Percentiles rank a stretch among this genome's conserved stretches.
phyloP scores from a whole-genome alignment of 1,140 invertebrate species.

The Drosophila pruinosa region DNA sequence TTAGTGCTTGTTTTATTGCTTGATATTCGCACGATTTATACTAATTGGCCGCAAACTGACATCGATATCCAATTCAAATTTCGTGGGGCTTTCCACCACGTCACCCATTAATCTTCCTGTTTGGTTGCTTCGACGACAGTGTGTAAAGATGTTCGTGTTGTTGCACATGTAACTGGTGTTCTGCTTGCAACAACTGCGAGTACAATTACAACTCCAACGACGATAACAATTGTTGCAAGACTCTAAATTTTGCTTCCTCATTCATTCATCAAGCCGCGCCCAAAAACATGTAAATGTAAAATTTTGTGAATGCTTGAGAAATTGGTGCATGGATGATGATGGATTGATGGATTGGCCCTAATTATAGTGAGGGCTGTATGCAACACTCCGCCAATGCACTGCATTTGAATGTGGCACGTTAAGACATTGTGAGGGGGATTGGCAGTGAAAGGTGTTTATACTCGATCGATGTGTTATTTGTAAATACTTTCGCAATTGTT shows the following conservation, averaged over 20 bases:
- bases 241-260: slow-evolving; percentile 21
- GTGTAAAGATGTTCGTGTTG: background rate
- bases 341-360: slow-evolving; percentile 26
- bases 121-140: background rate
- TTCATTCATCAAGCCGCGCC: slow-evolving; percentile 22
- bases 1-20: slow-evolving; percentile 4
- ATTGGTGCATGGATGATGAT: slow-evolving; percentile 27
- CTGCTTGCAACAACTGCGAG: slow-evolving; percentile 23
- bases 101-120: slow-evolving; percentile 8
- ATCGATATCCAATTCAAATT: slow-evolving; percentile 23
- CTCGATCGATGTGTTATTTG: background rate
- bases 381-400: slow-evolving; percentile 12
- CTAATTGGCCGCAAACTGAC: slow-evolving; percentile 35
- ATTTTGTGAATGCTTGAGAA: slow-evolving; percentile 21
- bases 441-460: slow-evolving; percentile 27
- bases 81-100: background rate
- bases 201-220: too few species aligned
- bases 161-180: background rate
- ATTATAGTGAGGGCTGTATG: slow-evolving; percentile 30
- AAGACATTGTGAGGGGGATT: background rate
- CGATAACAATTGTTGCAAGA: slow-evolving; percentile 9
- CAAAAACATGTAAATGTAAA: slow-evolving; percentile 25
- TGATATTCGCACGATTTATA: slow-evolving; percentile 3
- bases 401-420: background rate
- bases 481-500: slow-evolving; percentile 13